Conservation (phyloP, 2,113 vertebrate species). For the Xyrauchen texanus region DNA sequence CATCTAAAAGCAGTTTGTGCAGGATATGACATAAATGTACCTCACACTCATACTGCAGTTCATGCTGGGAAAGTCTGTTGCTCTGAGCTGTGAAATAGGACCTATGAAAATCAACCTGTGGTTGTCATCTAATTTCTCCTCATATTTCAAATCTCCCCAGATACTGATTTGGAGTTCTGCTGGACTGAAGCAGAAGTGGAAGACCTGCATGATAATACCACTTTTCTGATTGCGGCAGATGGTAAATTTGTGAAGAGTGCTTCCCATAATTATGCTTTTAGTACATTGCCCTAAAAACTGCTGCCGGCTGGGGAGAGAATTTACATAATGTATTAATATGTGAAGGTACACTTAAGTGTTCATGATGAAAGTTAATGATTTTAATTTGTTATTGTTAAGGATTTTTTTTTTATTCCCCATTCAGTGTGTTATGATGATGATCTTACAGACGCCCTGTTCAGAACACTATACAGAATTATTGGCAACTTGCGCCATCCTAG, state of each 20-base stretch:
- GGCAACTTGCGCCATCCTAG: conserved; percentile 74
- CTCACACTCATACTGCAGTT: not conserved
- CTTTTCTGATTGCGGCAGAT: conserved; percentile 87
- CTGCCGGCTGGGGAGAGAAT: not conserved
- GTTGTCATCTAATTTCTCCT: not conserved
- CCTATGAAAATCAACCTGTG: not conserved
- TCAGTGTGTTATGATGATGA: conserved; percentile 93
- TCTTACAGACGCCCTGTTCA: conserved; percentile 87
- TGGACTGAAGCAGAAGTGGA: conserved; percentile 89
- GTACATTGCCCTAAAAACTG: conserved; percentile 5
- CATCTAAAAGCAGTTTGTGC: not conserved
- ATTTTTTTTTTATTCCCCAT: conserved; percentile 15
- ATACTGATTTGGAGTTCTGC: conserved; percentile 74
- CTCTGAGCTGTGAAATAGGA: conserved; percentile 8
- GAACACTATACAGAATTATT: conserved; percentile 78
- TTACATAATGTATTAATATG: not conserved
- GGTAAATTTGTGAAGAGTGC: conserved; percentile 67
- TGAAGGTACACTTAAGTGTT: not conserved
- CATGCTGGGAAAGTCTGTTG: not conserved
- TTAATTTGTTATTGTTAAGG: not conserved
- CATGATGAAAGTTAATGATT: not conserved
- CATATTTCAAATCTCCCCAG: conserved; percentile 37
- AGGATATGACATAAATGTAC: not conserved
- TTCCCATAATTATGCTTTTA: not conserved
- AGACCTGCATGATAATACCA: conserved; percentile 79